Conservation (phyloP, 2,797 vertebrate species). For the Scomberomorus guttatus region DNA sequence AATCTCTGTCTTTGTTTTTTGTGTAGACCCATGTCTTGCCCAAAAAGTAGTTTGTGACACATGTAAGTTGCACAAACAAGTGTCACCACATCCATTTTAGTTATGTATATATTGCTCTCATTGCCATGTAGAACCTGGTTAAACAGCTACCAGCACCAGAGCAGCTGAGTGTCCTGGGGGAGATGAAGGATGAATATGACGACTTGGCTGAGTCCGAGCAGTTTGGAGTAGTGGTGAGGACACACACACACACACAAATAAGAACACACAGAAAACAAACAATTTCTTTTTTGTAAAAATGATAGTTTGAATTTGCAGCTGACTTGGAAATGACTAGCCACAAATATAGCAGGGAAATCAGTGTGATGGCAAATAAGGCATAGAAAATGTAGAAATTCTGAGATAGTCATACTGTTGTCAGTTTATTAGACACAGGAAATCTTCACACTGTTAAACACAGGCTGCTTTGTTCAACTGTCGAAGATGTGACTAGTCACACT, state of each 20-base stretch:
- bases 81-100: background rate
- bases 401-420: conserved; percentile 1
- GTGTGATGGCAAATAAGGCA: conserved; percentile 19
- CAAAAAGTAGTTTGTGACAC: background rate
- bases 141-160: conserved; percentile 89
- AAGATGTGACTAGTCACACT: no score
- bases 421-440: conserved; percentile 35
- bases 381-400: conserved; percentile 1
- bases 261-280: background rate
- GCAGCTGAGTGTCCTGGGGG: conserved; percentile 84
- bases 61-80: background rate
- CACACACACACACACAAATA: background rate
- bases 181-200: conserved; percentile 91
- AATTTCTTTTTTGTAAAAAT: background rate
- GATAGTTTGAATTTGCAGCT: conserved; percentile 12
- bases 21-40: background rate
- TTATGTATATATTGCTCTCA: conserved; percentile 16
- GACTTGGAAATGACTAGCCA: conserved; percentile 40
- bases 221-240: conserved; percentile 90
- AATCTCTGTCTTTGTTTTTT: background rate
- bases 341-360: conserved; percentile 23
- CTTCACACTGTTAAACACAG: conserved; percentile 51
- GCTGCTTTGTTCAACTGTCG: conserved; percentile 55
- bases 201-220: conserved; percentile 92
- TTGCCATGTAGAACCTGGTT: conserved; percentile 85